Base-by-base conservation (phyloP, 2,797 vertebrate genomes). In the Caiman crocodilus region DNA sequence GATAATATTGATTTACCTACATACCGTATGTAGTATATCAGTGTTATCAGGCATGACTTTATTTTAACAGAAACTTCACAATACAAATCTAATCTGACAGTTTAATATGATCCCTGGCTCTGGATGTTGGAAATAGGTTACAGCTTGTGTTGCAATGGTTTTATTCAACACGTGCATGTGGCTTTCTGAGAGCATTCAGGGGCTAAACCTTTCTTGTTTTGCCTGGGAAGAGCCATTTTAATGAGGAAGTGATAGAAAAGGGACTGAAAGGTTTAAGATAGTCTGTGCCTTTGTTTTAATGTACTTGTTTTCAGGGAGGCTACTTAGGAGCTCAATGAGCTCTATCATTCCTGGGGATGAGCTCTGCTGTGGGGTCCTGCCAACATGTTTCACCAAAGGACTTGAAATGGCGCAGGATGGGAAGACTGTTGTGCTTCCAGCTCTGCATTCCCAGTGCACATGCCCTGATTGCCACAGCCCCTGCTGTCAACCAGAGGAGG, bases 41-140 rank as follows among this genome's bases (percentile, higher is more conserved):
- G 57, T 50, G 58, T 82, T 83, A 79, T 82, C 78, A 84, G 92
- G 71, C 8, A 0, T 86, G 90, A 88, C 93, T 93, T 96, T 91
- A 86, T 94, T 90, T 85, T 76, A 90, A 77, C 79, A 88, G 73
- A 82, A 92, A 88, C 65, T 90, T 83, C 87, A 61, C 79, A 67
- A 23, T 90, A 92, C 94, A 96, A 96, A 95, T 76, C 86, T 90
- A 86, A 82, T 86, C 92, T 93, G 93, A 91, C 89, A 76, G 95
- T 85, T 95, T 93, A 85, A 83, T 86, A 77, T 21, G 90, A 83
- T 82, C 78, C 90, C 73, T 96, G 87, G 82, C 89, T 94, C 91
- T 88, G 90, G 82, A 94, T 88, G 81, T 78, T 94, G 90, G 88
- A 94, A 94, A 81, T 71, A 90, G 79, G 57, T 76, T 95, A 73